A percentile compares a stretch with the other conserved stretches of the same genome.
Evolutionary conservation across 2,888 invertebrate genomes (phyloP).

Genomic region (Ferdinandea cuprea): DNA sequence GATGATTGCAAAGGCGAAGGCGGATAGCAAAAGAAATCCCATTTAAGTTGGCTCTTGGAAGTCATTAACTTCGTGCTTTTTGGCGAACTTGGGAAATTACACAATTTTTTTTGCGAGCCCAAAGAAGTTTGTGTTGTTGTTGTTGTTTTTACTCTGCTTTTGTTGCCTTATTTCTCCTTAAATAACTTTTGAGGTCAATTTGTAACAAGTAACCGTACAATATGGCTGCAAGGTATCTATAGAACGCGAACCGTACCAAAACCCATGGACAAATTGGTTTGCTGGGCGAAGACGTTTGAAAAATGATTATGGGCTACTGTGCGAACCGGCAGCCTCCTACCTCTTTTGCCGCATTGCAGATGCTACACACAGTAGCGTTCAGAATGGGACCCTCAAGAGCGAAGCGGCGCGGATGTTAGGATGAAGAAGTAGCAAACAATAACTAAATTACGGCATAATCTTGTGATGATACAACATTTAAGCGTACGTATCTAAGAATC

Average conservation of each 20-base stretch:
- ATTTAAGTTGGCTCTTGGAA: slow-evolving; percentile 57
- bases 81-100: slow-evolving; percentile 70
- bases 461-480: slow-evolving; percentile 72
- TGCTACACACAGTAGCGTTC: slow-evolving; percentile 47
- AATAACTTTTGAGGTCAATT: slow-evolving; percentile 75
- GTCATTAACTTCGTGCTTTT: slow-evolving; percentile 73
- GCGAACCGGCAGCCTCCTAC: slow-evolving; percentile 59
- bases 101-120: slow-evolving; percentile 55
- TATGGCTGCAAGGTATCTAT: slow-evolving; percentile 55
- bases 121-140: slow-evolving; percentile 42
- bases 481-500: slow-evolving; percentile 71
- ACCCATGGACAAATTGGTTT: slow-evolving; percentile 73
- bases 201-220: slow-evolving; percentile 66
- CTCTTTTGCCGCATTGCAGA: slow-evolving; percentile 28
- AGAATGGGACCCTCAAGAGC: slow-evolving; percentile 3
- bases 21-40: slow-evolving; percentile 60
- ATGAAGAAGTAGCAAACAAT: slow-evolving; percentile 56
- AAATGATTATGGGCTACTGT: slow-evolving; percentile 74
- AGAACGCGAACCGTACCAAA: slow-evolving; percentile 60
- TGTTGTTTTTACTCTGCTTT: slow-evolving; percentile 18
- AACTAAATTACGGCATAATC: slow-evolving; percentile 46
- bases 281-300: slow-evolving; percentile 72
- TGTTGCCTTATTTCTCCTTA: slow-evolving; percentile 62
- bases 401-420: slow-evolving; percentile 40
- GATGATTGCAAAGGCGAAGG: slow-evolving; percentile 52